Conservation (phyloP, 2,888 invertebrate species). For the Melinopterus prodromus region DNA sequence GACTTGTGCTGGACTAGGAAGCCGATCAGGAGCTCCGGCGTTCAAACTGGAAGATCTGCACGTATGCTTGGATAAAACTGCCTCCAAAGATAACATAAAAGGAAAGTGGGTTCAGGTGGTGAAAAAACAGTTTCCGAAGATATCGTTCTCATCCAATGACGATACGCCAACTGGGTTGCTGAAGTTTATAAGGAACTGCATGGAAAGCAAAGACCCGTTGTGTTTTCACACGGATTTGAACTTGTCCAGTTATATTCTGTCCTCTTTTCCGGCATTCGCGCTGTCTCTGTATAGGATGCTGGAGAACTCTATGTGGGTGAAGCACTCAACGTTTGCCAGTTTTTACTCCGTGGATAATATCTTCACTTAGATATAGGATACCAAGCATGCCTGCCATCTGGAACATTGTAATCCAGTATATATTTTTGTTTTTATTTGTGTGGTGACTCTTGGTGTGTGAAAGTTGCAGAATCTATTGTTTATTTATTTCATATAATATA, state of each 20-base stretch:
- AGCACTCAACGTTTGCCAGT: conserved; percentile 51
- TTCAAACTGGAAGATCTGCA: conserved; percentile 53
- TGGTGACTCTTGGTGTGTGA: background rate
- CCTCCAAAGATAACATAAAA: conserved; percentile 52
- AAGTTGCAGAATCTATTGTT: background rate
- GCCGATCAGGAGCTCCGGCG: conserved; percentile 44
- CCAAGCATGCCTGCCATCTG: too few relatives aligned
- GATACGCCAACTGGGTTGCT: conserved; percentile 57
- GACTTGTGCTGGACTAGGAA: conserved; percentile 55
- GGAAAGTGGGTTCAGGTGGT: conserved; percentile 57
- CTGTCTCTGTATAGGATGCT: conserved; percentile 56
- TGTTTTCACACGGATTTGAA: conserved; percentile 40
- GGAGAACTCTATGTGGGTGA: conserved; percentile 55
- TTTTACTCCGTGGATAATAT: conserved; percentile 45
- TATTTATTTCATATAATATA: conserved; percentile 4
- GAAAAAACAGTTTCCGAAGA: conserved; percentile 50
- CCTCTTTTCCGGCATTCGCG: conserved; percentile 54
- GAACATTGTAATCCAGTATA: background rate
- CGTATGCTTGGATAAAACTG: conserved; percentile 50
- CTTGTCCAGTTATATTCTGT: conserved; percentile 50
- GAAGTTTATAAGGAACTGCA: conserved; percentile 50
- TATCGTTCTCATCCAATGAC: conserved; percentile 44
- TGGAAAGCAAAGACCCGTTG: conserved; percentile 33
- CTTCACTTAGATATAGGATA: conserved; percentile 28
- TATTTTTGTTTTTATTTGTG: background rate